Conservation (phyloP, 2,113 vertebrate species). For the Prunella fulvescens region DNA sequence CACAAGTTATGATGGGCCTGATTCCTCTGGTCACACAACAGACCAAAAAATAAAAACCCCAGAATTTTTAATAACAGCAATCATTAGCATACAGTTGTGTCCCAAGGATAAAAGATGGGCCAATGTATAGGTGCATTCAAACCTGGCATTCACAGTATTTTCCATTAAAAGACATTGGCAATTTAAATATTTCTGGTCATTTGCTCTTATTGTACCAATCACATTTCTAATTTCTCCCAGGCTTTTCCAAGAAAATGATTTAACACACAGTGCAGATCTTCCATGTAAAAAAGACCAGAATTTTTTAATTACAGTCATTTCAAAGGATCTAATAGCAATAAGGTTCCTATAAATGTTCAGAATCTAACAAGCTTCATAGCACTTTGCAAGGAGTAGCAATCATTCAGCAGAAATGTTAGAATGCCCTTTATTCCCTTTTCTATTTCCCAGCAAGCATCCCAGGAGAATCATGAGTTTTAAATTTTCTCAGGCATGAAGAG, state of each 20-base stretch:
- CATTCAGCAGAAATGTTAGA: conserved; percentile 37
- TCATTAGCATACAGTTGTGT: background rate
- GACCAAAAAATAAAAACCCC: background rate
- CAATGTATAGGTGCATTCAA: background rate
- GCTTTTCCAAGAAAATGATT: conserved; percentile 20
- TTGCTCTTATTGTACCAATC: background rate
- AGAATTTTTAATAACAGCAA: background rate
- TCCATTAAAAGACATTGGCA: background rate
- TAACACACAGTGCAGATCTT: background rate
- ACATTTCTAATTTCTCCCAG: background rate
- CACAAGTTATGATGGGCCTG: background rate
- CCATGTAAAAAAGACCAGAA: background rate
- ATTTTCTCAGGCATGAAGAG: conserved; percentile 38
- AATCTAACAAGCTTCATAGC: conserved; percentile 43
- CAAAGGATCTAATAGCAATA: conserved; percentile 25
- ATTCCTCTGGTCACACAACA: background rate
- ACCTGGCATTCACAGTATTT: background rate
- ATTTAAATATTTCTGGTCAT: conserved; percentile 6
- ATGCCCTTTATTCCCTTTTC: conserved; percentile 32
- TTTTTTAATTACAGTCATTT: conserved; percentile 1
- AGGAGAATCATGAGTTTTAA: conserved; percentile 35
- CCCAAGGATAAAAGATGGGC: background rate
- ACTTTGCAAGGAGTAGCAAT: conserved; percentile 25
- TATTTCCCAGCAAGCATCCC: conserved; percentile 43
- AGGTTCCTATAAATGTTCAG: conserved; percentile 35